Evolutionary conservation across 35 echinoderm and acorn worm species (phyloP).

Genomic region (Eucidaris tribuloides): DNA sequence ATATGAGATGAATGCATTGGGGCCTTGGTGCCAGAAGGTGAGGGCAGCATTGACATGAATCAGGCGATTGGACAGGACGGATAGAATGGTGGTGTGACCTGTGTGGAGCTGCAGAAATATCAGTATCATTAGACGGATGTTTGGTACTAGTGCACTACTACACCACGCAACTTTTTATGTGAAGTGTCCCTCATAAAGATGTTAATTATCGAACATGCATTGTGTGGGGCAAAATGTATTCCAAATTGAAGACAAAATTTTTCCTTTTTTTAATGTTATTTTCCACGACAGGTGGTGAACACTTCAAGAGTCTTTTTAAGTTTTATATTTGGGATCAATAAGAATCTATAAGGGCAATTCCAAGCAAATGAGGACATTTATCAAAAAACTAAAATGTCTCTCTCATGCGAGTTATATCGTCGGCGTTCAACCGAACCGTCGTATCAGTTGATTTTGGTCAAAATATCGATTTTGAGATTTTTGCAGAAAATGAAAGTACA

Average conservation of each 20-base stretch:
- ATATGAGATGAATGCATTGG: conserved; percentile 77
- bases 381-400: too few relatives aligned
- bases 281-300: background rate
- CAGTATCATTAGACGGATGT: background rate
- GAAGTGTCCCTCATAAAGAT: background rate
- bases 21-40: conserved; percentile 89
- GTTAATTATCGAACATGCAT: background rate
- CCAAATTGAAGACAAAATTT: background rate
- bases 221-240: background rate
- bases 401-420: too few relatives aligned
- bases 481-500: too few relatives aligned
- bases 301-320: background rate
- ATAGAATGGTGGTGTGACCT: conserved; percentile 73
- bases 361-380: too few relatives aligned
- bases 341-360: too few relatives aligned
- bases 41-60: conserved; percentile 79
- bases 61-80: conserved; percentile 70
- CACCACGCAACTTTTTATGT: background rate
- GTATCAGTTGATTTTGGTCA: too few relatives aligned
- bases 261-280: background rate
- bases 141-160: background rate
- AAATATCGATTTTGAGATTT: too few relatives aligned
- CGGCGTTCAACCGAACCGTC: too few relatives aligned
- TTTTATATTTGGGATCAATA: too few relatives aligned
- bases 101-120: conserved; percentile 43